Percentiles rank a stretch among this genome's conserved stretches.
phyloP scores from a whole-genome alignment of 2,797 vertebrate species.

The Erpetoichthys calabaricus region DNA sequence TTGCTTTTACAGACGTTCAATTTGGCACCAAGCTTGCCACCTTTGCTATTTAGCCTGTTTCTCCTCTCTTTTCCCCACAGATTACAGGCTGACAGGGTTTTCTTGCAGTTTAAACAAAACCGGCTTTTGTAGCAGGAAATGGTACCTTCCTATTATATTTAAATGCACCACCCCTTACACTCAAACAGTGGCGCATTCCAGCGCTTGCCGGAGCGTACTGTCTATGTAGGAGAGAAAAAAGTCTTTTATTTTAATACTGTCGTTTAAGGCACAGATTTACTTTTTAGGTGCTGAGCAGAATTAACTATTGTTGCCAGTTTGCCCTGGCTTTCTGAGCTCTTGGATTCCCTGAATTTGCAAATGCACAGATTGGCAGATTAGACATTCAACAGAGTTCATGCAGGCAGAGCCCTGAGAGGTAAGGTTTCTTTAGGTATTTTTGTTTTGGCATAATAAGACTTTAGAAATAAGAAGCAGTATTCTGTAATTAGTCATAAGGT shows the following conservation, averaged over 20 bases:
- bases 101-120: neutral
- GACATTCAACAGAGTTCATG: neutral
- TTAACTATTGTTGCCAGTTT: neutral
- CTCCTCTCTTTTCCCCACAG: too few species aligned
- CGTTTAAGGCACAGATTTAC: neutral
- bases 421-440: neutral
- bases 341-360: neutral
- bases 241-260: neutral
- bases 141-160: slow-evolving; percentile 1
- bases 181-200: slow-evolving; percentile 1
- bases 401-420: neutral
- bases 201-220: neutral
- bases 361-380: neutral
- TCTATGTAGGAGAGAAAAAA: neutral
- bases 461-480: too few species aligned
- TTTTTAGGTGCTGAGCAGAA: neutral
- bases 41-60: too few species aligned
- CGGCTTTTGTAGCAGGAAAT: neutral
- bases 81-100: neutral
- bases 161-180: neutral
- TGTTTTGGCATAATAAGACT: too few species aligned
- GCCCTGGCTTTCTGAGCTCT: too few species aligned
- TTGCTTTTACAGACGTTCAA: too few species aligned
- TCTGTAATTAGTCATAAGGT: too few species aligned
- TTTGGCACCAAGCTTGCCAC: too few species aligned